Percentiles rank a stretch among this genome's conserved stretches.
Evolutionary conservation across 2,797 vertebrate genomes (phyloP).

Genomic region (Xenopus petersii): DNA sequence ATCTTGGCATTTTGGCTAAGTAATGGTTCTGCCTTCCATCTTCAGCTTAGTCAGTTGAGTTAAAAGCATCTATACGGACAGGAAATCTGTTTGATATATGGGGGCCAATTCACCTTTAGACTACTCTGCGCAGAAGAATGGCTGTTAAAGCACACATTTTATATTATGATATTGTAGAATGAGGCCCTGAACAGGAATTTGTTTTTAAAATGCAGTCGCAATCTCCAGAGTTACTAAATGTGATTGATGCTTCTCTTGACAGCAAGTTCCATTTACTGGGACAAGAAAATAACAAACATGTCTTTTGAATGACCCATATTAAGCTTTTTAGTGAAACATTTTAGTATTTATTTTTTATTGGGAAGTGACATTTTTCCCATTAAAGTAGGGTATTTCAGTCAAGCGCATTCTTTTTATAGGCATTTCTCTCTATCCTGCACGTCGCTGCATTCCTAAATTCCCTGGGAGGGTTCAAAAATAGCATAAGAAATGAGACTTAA

Average conservation of each 20-base stretch:
- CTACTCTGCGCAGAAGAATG: no score
- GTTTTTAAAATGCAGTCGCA: no score
- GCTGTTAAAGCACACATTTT: no score
- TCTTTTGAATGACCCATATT: constrained; percentile 50
- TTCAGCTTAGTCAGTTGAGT: no score
- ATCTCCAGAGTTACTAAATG: neutral
- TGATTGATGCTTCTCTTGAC: constrained; percentile 24
- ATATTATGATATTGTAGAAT: no score
- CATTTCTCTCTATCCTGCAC: constrained; percentile 60
- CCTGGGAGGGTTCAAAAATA: constrained; percentile 70
- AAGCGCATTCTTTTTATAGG: constrained; percentile 61
- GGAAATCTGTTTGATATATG: no score
- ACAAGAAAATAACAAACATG: constrained; percentile 43
- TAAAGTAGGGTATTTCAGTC: constrained; percentile 57
- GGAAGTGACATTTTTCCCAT: constrained; percentile 63
- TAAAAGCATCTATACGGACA: no score
- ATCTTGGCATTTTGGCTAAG: no score
- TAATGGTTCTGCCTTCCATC: no score
- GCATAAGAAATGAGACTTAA: constrained; percentile 68
- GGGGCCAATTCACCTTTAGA: no score
- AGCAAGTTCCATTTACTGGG: constrained; percentile 25
- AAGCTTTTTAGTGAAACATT: constrained; percentile 58
- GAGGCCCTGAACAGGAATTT: no score
- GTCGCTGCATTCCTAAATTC: constrained; percentile 69
- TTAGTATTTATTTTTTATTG: constrained; percentile 52